Base-by-base conservation (phyloP, 2,797 vertebrate species). In the Luscinia luscinia region DNA sequence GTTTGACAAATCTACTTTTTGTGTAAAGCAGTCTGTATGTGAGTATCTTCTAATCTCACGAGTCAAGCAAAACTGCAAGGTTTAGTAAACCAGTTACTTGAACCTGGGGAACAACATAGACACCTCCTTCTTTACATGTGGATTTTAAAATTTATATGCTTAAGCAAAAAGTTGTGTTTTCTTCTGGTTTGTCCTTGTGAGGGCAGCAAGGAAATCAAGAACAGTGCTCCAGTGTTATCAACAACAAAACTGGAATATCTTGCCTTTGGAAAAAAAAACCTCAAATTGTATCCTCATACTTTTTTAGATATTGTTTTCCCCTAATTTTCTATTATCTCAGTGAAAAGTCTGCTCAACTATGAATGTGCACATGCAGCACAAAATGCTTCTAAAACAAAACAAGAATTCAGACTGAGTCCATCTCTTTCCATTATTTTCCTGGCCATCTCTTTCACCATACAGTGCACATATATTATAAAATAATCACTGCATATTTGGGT, bases 341-440 rank as follows among this genome's bases (percentile, higher is more conserved):
- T 26, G 16, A 55, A 68, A 91, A 36, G 3, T 43, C 17, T 59
- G 11, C 19, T 52, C 11, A 24, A 6, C 5, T 43, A 6, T 64
- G 5, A 15, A 6, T 2, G 1, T 36, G 13, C 13, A 8, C 18
- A 21, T 0, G 4, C 19, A 63, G 13, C 9, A n/a, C 12, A 38
- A 7, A 74, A 30, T 69, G 2, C 7, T 91, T 57, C 38, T 45
- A 27, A 69, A 66, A 36, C 8, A 69, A 73, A 11, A 3, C 28
- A 62, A 3, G 2, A 58, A 32, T 66, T 38, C 36, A 54, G 15
- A 26, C 14, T 49, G 8, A 49, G 34, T 32, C 7, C 3, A 13
- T 27, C 34, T 51, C 23, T 84, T 86, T 8, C 36, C 46, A 1
- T 54, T 7, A 6, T 11, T 73, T 34, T 46, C 20, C 34, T 38